phyloP scores from a whole-genome alignment of 2,888 invertebrate species.

The Caenorhabditis panamensis region DNA sequence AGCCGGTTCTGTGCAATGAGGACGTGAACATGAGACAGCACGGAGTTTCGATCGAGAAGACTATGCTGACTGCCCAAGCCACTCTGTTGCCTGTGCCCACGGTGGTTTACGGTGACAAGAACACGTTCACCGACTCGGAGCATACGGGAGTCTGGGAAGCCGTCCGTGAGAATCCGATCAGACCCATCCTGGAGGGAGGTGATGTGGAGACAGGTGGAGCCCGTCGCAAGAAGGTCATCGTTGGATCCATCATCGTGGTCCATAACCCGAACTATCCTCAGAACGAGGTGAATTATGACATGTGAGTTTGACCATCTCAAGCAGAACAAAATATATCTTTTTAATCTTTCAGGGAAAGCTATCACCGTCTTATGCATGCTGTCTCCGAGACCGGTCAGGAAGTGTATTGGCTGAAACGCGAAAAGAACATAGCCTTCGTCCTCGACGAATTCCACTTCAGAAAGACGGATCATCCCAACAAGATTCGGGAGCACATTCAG shows the following conservation, averaged over 20 bases:
- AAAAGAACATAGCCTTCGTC: too few species aligned
- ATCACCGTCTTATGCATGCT: too few species aligned
- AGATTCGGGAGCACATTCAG: not conserved
- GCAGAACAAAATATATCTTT: too few species aligned
- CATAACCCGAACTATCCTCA: not conserved
- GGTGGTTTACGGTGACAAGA: slow-evolving; percentile 30
- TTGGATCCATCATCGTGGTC: slow-evolving; percentile 20
- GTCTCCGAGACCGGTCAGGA: too few species aligned
- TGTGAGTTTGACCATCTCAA: not conserved
- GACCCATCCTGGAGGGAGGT: slow-evolving; percentile 6
- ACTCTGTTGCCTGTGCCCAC: slow-evolving; percentile 45
- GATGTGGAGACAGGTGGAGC: too few species aligned
- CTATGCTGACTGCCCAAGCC: slow-evolving; percentile 33
- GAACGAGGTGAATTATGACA: not conserved
- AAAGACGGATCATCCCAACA: not conserved
- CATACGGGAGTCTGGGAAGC: slow-evolving; percentile 31
- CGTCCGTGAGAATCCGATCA: not conserved
- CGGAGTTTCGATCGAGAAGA: slow-evolving; percentile 18
- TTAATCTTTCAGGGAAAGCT: too few species aligned
- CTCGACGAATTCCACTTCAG: not conserved
- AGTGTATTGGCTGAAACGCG: too few species aligned
- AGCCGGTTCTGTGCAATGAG: slow-evolving; percentile 21
- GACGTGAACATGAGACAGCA: slow-evolving; percentile 32
- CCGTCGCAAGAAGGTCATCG: slow-evolving; percentile 1
- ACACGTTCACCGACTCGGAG: not conserved